Base-by-base conservation (phyloP, 2,888 invertebrate genomes). In the Agrotis segetum region DNA sequence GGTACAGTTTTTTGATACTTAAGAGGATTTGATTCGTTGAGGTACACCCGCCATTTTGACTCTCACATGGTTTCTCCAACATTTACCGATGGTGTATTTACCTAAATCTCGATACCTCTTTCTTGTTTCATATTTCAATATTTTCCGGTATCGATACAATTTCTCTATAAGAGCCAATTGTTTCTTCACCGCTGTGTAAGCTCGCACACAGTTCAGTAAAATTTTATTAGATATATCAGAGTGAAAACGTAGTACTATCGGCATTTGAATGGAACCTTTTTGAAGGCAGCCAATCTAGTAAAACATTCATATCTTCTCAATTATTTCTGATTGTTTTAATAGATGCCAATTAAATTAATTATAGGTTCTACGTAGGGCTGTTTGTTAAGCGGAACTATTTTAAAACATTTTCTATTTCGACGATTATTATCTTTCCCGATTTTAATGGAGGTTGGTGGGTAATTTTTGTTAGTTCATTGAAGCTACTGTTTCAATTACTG, bases 161-260 rank as follows among this genome's bases (percentile, higher is more conserved):
- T 66, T 21, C 17, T 47, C 13, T 58, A 40, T 52, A 40, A 58
- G 34, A 75, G 21, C 13, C 68, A 68, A 75, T 74, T 75, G 73
- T 68, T 75, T 75, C 50, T 58, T 24, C n/a, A 62, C 68, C 58
- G 19, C 52, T 63, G 70, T 63, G 77, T 64, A 70, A 59, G 49
- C 58, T 77, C 59, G 53, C 52, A 70, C 16, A 70, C 58, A 63
- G 21, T 75, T 53, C 24, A 52, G 77, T 75, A 75, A 64, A 60
- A 55, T 64, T 77, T 63, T 77, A 75, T 77, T 58, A 21, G 29
- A 47, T 24, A 61, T 67, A 67, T 74, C 55, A 21, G 56, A 62
- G 61, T 47, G 56, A 74, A 74, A 62, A 62, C 19, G 61, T 74
- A 74, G n/a, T 56, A 46, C 34, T 58, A 68, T 50, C 40, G 56